Percentiles rank a stretch among this genome's conserved stretches.
Evolutionary conservation across 2,113 vertebrate genomes (phyloP).

Genomic region (Aepyceros melampus): DNA sequence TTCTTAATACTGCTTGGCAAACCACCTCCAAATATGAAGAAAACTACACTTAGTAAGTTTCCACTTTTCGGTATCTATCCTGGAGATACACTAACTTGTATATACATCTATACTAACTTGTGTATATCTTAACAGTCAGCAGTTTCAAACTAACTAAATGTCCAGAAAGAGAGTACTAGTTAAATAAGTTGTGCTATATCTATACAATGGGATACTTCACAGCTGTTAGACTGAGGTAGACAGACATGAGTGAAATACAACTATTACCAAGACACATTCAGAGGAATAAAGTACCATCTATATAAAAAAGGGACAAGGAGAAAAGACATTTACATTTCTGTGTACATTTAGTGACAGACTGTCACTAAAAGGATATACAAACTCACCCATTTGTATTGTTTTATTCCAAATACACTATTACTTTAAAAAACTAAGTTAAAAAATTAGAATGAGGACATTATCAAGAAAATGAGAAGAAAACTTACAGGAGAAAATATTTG

Average conservation of each 20-base stretch:
- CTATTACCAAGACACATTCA: neutral
- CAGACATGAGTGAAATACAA: neutral
- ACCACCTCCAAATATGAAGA: neutral
- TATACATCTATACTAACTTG: neutral
- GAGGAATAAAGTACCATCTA: neutral
- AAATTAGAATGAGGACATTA: neutral
- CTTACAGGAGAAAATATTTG: neutral
- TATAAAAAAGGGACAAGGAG: neutral
- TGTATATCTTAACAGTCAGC: neutral
- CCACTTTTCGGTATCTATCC: neutral
- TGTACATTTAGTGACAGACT: neutral
- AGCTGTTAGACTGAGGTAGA: neutral
- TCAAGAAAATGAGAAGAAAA: conserved; percentile 11
- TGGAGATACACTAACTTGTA: neutral
- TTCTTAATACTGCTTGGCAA: neutral
- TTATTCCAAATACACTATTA: neutral
- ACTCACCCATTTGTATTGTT: neutral
- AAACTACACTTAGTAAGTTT: neutral
- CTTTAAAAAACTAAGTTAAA: neutral
- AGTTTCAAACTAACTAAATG: neutral
- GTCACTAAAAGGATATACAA: neutral
- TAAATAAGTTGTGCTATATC: neutral
- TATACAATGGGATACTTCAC: neutral
- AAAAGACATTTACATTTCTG: neutral
- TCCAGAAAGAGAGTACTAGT: neutral